Evolutionary conservation across 1,140 invertebrate species (phyloP), one percentile per base, ranked within the genome.

Genomic region (Pseudobourletiella spinata): DNA sequence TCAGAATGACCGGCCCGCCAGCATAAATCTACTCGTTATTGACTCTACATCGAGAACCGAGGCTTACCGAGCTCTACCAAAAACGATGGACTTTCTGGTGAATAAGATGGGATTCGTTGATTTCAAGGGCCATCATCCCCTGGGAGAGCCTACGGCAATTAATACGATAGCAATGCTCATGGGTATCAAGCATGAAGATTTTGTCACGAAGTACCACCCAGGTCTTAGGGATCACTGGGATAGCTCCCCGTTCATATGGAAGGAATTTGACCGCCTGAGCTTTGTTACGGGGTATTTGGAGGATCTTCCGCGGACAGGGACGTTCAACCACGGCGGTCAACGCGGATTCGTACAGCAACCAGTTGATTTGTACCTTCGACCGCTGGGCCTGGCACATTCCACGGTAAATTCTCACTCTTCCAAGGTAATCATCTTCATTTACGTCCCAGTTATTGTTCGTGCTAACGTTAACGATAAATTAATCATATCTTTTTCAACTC

Each of bases 11-110:
- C 6, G 48, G 24, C 62, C 62, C n/a, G n/a, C 39, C 1, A 64
- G 50, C 44, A 39, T 64, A 1, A 11, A 59, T 11, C 14, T 64
- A 6, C 73, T 94, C 25, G 91, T 91, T 0, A 79, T 95, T 18
- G 91, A 94, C 72, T 85, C 88, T 1, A 81, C 92, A 1, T 94
- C 91, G 0, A 79, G 89, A 48, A 76, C 91, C 32, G 92, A 94
- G 75, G 85, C 90, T 57, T 81, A 86, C 44, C 80, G 90, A 22
- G 85, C 87, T 62, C 86, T 93, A 84, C 85, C 85, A 0, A 79
- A 80, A 68, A 89, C 88, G 0, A 74, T 81, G 0, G 67, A 76
- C 1, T 82, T 80, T 67, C 75, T 90, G 6, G 3, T 42, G 8
- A 24, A 59, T 11, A 61, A 65, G 15, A 20, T 59, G 22, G 77